Evolutionary conservation across 2,888 invertebrate species (phyloP).

Genomic region (Nymphalis urticae): DNA sequence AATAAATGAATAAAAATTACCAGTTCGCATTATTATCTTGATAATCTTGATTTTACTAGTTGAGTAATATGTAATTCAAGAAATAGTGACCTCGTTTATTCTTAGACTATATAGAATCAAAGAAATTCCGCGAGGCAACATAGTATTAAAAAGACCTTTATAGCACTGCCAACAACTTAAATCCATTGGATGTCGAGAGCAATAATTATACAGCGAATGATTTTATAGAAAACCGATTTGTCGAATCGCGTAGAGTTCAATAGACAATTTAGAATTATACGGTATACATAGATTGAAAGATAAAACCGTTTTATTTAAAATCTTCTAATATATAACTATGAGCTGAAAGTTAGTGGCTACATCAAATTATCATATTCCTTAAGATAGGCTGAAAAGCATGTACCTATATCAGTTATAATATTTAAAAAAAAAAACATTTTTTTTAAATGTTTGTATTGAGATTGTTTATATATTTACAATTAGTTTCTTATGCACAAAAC

Average conservation of each 20-base stretch:
- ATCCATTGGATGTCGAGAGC: conserved; percentile 34
- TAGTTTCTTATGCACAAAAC: conserved; percentile 1
- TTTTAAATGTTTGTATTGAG: too few relatives aligned
- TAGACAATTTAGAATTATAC: conserved; percentile 3
- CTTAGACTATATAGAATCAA: neutral
- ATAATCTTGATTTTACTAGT: neutral
- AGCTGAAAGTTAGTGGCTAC: too few relatives aligned
- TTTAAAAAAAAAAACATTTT: too few relatives aligned
- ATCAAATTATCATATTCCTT: too few relatives aligned
- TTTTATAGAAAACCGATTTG: neutral
- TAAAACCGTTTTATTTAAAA: conserved; percentile 5
- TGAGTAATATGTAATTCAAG: neutral
- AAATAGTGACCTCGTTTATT: conserved; percentile 3
- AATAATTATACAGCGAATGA: conserved; percentile 40
- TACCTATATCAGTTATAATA: too few relatives aligned
- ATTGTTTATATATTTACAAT: neutral
- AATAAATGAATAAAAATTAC: neutral
- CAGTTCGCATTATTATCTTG: neutral
- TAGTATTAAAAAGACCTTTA: conserved; percentile 8
- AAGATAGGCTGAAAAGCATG: too few relatives aligned
- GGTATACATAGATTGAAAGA: neutral
- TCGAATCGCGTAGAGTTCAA: conserved; percentile 1
- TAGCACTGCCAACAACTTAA: conserved; percentile 35
- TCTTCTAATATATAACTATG: neutral
- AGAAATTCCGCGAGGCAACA: neutral